Evolutionary conservation across 2,113 vertebrate genomes (phyloP), one percentile per base, ranked within the genome.

Genomic region (Canis aureus): DNA sequence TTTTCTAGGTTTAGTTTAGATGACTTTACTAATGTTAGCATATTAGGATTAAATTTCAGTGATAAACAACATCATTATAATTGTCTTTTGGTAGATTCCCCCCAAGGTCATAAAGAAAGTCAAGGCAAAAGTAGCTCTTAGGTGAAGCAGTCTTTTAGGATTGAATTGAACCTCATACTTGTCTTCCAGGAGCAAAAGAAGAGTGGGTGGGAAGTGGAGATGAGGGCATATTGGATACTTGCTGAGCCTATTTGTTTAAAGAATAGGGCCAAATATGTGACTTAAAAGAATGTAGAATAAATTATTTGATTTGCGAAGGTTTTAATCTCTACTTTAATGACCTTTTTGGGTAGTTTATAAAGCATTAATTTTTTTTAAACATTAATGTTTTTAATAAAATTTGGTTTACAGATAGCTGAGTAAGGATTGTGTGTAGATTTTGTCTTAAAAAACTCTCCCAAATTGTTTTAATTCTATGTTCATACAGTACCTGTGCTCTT

Each of bases 101-200:
- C 3, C 80, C 97, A 97, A 96, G 98, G 94, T 98, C 97, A 94
- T 88, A 97, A 96, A 96, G 96, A 96, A 97, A 96, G 96, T 97
- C 97, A 97, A 94, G 59, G 74, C 60, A 96, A 86, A 96, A 82
- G 74, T 87, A 93, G 64, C 73, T 93, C 53, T 57, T 91, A 73
- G 16, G 22, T 92, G 89, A 93, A 71, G 57, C 49, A 91, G 35
- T 78, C 60, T 88, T 97, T 86, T 92, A 97, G n/a, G 66, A 78
- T 83, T 90, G 60, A 92, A 15, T 93, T 92, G 83, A 84, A 86
- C n/a, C 82, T 96, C 51, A 20, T 80, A 73, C 59, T 85, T 92
- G 15, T 9, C 84, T 92, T 84, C 17, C 76, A 94, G 81, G 71
- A 79, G 35, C 32, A 29, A 3, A 94, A 91, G 32, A 88, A 51